Conservation (phyloP, 2,113 vertebrate species). For the Hippopotamus amphibius region DNA sequence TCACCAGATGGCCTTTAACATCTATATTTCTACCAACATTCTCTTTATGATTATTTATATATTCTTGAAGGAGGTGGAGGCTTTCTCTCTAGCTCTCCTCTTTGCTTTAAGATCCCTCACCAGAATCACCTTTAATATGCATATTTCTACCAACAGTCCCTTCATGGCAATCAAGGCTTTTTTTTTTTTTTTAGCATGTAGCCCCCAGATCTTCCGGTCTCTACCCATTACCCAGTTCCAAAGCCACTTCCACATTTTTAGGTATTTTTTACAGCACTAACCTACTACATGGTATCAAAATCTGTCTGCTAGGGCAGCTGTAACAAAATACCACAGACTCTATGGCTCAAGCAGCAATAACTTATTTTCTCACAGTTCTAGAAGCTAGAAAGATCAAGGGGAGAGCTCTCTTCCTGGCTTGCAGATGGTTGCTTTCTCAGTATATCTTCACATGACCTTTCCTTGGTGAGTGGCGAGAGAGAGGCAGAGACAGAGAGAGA, state of each 20-base stretch:
- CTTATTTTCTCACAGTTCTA: background rate
- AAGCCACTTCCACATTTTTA: background rate
- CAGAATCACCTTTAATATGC: background rate
- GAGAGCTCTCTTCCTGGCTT: background rate
- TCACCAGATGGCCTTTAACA: background rate
- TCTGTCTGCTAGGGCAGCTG: background rate
- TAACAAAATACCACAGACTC: background rate
- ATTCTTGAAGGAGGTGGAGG: background rate
- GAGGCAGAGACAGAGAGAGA: background rate
- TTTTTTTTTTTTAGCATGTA: background rate
- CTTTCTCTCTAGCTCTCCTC: background rate
- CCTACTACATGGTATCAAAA: background rate
- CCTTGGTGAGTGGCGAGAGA: background rate
- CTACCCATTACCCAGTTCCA: background rate
- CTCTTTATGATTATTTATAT: background rate
- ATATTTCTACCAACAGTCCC: background rate
- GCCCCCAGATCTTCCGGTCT: background rate
- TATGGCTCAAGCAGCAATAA: background rate
- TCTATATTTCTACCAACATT: background rate
- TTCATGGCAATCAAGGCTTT: background rate
- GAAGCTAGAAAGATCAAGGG: background rate
- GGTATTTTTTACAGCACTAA: background rate
- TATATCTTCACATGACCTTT: background rate
- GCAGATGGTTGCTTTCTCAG: background rate
- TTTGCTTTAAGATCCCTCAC: background rate